phyloP scores from a whole-genome alignment of 2,113 vertebrate genomes.

The Entomyzon cyanotis region DNA sequence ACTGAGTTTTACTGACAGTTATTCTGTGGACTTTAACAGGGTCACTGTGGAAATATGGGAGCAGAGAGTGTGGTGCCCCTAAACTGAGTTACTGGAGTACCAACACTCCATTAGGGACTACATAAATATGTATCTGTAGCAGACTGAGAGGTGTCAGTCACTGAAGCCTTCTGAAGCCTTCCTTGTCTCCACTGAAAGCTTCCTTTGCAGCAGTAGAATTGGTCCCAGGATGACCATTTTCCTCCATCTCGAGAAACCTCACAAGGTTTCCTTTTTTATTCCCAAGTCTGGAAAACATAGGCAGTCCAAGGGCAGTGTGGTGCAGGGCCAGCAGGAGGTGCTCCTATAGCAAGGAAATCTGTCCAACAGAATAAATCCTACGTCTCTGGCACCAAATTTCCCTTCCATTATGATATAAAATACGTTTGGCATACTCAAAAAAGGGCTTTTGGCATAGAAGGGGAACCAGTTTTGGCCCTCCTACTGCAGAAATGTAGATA shows the following conservation, averaged over 20 bases:
- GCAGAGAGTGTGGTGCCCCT: background rate
- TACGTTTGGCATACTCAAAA: background rate
- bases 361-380: background rate
- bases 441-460: background rate
- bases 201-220: background rate
- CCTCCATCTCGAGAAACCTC: background rate
- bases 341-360: slow-evolving; percentile 31
- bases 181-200: background rate
- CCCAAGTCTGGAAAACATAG: background rate
- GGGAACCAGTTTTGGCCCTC: background rate
- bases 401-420: background rate
- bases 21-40: background rate
- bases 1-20: background rate
- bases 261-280: background rate
- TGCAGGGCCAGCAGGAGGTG: slow-evolving; percentile 37
- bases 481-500: background rate
- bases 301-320: background rate
- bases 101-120: background rate
- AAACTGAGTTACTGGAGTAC: background rate
- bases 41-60: background rate
- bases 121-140: background rate
- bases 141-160: background rate
- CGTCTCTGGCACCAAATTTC: background rate
- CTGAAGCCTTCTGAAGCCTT: background rate
- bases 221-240: background rate